Percentiles rank a stretch among this genome's conserved stretches.
These are phyloP conservation scores for Harpagoxenus sublaevis DNA, from an alignment of 2,888 invertebrate species.

Conservation along the genomic window DNA sequence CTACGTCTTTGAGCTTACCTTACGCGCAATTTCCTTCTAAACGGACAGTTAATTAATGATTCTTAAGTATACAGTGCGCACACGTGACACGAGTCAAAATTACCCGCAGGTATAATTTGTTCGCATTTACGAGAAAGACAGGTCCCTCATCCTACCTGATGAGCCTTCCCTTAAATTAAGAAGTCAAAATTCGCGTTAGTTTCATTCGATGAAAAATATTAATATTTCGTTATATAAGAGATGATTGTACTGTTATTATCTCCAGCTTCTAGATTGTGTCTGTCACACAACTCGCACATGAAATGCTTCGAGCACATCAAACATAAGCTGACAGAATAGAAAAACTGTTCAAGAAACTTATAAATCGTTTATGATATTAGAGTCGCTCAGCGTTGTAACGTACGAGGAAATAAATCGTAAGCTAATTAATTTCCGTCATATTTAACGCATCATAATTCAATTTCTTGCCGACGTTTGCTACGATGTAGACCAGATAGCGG, in stretches of 20 bases:
- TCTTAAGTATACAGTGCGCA: not conserved
- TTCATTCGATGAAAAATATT: not conserved
- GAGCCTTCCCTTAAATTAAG: not conserved
- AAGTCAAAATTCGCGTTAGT: not conserved
- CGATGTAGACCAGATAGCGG: constrained; percentile 18
- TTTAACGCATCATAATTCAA: constrained; percentile 56
- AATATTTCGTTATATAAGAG: not conserved
- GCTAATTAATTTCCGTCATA: constrained; percentile 55
- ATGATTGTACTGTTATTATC: not conserved
- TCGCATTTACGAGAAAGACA: not conserved
- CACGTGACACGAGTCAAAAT: constrained; percentile 23
- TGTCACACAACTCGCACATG: too few species aligned
- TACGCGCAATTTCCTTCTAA: constrained; percentile 31
- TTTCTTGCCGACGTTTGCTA: constrained; percentile 38
- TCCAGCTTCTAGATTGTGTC: not conserved
- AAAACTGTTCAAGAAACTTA: not conserved
- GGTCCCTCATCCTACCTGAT: not conserved
- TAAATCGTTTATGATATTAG: constrained; percentile 19
- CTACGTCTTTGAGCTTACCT: constrained; percentile 40
- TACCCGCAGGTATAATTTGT: constrained; percentile 14
- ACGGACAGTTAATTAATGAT: constrained; percentile 52
- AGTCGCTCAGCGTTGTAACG: not conserved
- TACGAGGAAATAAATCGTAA: constrained; percentile 36
- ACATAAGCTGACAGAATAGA: not conserved
- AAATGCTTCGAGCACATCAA: not conserved